Conservation (phyloP, 1,140 invertebrate genomes). For the Drosophila guanche region DNA sequence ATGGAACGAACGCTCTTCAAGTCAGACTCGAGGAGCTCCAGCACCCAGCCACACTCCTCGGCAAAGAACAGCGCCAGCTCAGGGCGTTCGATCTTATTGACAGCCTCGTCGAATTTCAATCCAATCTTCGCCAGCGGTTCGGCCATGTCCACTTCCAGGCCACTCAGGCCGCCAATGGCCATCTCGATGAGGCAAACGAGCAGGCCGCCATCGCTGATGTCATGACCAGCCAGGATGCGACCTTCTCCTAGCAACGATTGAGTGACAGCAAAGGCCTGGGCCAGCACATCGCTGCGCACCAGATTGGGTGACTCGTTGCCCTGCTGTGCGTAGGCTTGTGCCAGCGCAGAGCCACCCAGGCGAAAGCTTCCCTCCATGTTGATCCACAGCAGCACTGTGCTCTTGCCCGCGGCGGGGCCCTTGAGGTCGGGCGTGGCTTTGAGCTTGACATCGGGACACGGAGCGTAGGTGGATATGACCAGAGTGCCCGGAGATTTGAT, state of each 20-base stretch:
- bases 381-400: conserved; percentile 88
- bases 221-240: conserved; percentile 94
- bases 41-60: conserved; percentile 96
- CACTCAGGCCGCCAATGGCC: conserved; percentile 95
- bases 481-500: conserved; percentile 96
- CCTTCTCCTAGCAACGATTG: conserved; percentile 91
- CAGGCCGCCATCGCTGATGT: conserved; percentile 98
- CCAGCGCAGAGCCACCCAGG: conserved; percentile 95
- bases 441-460: conserved; percentile 93
- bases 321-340: conserved; percentile 94
- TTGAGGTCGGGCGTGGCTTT: conserved; percentile 96
- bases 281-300: conserved; percentile 87
- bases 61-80: conserved; percentile 91
- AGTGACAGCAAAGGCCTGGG: conserved; percentile 91
- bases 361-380: conserved; percentile 88
- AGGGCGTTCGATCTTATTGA: conserved; percentile 72
- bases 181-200: conserved; percentile 96
- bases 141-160: conserved; percentile 88
- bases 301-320: conserved; percentile 93
- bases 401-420: conserved; percentile 85
- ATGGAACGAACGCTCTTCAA: conserved; percentile 86
- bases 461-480: conserved; percentile 97
- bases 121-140: conserved; percentile 30
- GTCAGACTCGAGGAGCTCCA: conserved; percentile 89
- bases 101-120: conserved; percentile 17